These are phyloP conservation scores for Silurus asotus DNA, from an alignment of 2,113 vertebrate genomes.

Conservation along the genomic window DNA sequence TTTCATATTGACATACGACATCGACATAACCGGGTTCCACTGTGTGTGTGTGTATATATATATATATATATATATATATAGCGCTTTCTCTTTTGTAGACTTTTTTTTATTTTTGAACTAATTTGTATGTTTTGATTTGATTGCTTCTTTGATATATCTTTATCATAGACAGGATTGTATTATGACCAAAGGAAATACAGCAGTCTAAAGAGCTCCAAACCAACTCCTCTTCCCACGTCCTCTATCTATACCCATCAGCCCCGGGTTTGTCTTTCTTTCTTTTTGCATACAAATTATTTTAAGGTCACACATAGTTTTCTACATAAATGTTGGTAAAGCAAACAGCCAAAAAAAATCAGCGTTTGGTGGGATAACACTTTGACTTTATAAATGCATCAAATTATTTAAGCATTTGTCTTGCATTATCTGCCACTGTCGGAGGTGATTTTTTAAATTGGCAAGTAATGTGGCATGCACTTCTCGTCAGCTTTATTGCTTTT, in stretches of 20 bases:
- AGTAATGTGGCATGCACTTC: background rate
- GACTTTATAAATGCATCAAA: background rate
- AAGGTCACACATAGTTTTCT: background rate
- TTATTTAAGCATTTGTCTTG: background rate
- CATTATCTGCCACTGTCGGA: background rate
- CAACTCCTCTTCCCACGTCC: slow-evolving; percentile 58
- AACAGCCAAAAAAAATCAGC: background rate
- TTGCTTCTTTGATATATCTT: slow-evolving; percentile 38
- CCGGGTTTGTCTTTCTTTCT: slow-evolving; percentile 66
- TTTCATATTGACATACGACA: too few species aligned
- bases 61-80: too few species aligned
- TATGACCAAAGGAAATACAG: slow-evolving; percentile 91
- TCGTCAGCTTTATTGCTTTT: background rate
- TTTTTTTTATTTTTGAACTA: too few species aligned
- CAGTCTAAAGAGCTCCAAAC: slow-evolving; percentile 86
- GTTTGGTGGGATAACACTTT: background rate
- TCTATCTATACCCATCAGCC: slow-evolving; percentile 65
- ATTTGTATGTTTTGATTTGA: background rate
- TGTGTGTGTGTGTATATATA: too few species aligned
- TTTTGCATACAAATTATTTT: slow-evolving; percentile 35
- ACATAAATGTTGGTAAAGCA: background rate
- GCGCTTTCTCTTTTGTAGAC: too few species aligned
- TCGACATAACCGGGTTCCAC: too few species aligned
- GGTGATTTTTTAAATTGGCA: background rate
- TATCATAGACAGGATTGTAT: slow-evolving; percentile 86